Percentiles rank a stretch among this genome's conserved stretches.
Conservation (phyloP, 2,888 invertebrate genomes). For the Physocephala rufipes region DNA sequence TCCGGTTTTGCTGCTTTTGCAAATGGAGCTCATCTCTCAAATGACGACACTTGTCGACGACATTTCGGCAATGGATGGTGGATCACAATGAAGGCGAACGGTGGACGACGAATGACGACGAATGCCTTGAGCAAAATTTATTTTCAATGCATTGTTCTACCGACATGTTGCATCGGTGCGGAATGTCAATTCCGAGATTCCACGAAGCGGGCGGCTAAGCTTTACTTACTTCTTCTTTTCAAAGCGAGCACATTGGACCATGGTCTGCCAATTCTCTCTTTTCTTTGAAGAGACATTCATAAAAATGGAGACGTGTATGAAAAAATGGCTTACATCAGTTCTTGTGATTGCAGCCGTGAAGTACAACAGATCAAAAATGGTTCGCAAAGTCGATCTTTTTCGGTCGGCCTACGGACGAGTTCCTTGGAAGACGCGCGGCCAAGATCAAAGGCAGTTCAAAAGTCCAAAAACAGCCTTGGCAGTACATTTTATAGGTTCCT, state of each 20-base stretch:
- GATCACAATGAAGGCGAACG: background rate
- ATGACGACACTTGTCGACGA: constrained; percentile 57
- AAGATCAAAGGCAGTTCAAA: constrained; percentile 29
- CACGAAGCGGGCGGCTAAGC: constrained; percentile 52
- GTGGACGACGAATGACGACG: constrained; percentile 3
- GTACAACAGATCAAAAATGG: constrained; percentile 22
- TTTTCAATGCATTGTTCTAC: constrained; percentile 38
- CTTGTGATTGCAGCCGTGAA: constrained; percentile 20
- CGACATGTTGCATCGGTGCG: constrained; percentile 41
- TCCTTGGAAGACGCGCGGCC: background rate
- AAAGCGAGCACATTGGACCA: background rate
- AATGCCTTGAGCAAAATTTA: constrained; percentile 26
- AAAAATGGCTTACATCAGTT: constrained; percentile 35
- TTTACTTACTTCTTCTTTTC: constrained; percentile 12
- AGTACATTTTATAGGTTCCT: constrained; percentile 22
- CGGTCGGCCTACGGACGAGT: background rate
- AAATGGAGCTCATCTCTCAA: constrained; percentile 57
- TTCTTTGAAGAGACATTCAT: background rate
- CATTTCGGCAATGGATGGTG: constrained; percentile 16
- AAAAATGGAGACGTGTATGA: background rate
- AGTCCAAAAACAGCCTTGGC: constrained; percentile 15
- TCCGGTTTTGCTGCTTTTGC: constrained; percentile 28
- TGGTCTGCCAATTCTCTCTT: background rate
- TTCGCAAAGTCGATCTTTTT: background rate
- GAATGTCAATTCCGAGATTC: constrained; percentile 64